Conservation (phyloP, 1,140 invertebrate species). For the Proales similis region DNA sequence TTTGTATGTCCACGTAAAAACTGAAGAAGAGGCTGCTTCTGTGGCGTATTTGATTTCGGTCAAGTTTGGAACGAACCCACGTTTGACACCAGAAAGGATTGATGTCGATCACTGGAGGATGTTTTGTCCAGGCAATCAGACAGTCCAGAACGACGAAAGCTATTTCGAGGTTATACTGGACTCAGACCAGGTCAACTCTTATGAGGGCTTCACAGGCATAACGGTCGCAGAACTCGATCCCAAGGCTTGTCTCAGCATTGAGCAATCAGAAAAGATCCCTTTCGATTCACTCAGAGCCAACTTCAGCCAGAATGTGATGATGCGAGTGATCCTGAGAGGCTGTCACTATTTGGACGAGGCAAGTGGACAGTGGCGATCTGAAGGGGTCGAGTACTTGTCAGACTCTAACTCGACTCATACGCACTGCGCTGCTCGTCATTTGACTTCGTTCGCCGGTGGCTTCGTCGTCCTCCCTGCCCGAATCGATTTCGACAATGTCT, state of each 20-base stretch:
- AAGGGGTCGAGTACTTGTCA: slow-evolving; percentile 42
- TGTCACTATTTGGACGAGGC: slow-evolving; percentile 41
- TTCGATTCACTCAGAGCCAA: too few species aligned
- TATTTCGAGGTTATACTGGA: neutral
- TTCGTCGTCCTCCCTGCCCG: slow-evolving; percentile 51
- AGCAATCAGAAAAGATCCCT: too few species aligned
- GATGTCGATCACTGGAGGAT: slow-evolving; percentile 29
- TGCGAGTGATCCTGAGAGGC: slow-evolving; percentile 40
- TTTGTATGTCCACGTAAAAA: slow-evolving; percentile 12
- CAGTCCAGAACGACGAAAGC: neutral
- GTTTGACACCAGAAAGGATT: neutral
- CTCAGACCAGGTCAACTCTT: neutral
- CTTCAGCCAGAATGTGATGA: slow-evolving; percentile 41
- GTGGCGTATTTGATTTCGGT: slow-evolving; percentile 1
- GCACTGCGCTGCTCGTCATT: slow-evolving; percentile 47
- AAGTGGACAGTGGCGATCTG: slow-evolving; percentile 40
- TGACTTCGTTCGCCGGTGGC: slow-evolving; percentile 52
- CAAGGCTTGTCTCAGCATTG: neutral
- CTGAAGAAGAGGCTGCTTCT: neutral
- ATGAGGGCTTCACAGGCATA: slow-evolving; percentile 5
- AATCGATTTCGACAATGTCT: slow-evolving; percentile 52
- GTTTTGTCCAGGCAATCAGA: slow-evolving; percentile 1
- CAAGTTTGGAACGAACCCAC: neutral
- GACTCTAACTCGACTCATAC: slow-evolving; percentile 40
- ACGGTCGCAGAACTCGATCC: slow-evolving; percentile 4